Evolutionary conservation across 2,113 vertebrate species (phyloP), one percentile per base, ranked within the genome.

Genomic region (Crotalus horridus): DNA sequence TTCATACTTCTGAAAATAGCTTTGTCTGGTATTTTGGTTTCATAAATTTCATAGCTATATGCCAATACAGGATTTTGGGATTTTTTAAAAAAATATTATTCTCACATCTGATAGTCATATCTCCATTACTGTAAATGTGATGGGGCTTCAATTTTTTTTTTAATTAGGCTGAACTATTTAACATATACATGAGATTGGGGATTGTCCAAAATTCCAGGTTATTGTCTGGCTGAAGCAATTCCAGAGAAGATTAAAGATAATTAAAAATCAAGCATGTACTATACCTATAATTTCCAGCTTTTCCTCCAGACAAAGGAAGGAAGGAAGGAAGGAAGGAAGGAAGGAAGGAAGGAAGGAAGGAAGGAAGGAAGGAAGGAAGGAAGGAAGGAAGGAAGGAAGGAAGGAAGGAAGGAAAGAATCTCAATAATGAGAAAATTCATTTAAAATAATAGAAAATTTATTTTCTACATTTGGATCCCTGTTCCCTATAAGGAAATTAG

Each of bases 61-160:
- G 46, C 7, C 85, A 86, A 20, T 23, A 55, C 12, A 55, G 54
- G 54, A 33, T n/a, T n/a, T 0, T 23, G 9, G 92, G 33, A 87
- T 89, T 96, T 88, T 88, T 95, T 9, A 9, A 51, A 85, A 93
- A 13, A 55, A 3, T 55, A 55, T 95, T 96, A n/a, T 95, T 94
- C 89, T 94, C 94, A 21, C 43, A 56, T 93, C 93, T 61, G 64
- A 94, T 88, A 94, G 89, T 55, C 54, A 0, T 46, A 2, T 91
- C 85, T 87, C 26, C 93, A 86, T 29, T 33, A 51, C 92, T 94
- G 26, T 46, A 39, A n/a, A 55, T 81, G 6, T 86, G 0, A 0
- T 10, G 55, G 95, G 55, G 85, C 88, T 91, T 39, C 1, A 26
- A 89, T 13, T 86, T 23, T 87, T 46, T 3, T 88, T 92, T 95